These are phyloP conservation scores for Ennomos erosarius DNA, from an alignment of 2,888 invertebrate genomes.

Conservation along the genomic window DNA sequence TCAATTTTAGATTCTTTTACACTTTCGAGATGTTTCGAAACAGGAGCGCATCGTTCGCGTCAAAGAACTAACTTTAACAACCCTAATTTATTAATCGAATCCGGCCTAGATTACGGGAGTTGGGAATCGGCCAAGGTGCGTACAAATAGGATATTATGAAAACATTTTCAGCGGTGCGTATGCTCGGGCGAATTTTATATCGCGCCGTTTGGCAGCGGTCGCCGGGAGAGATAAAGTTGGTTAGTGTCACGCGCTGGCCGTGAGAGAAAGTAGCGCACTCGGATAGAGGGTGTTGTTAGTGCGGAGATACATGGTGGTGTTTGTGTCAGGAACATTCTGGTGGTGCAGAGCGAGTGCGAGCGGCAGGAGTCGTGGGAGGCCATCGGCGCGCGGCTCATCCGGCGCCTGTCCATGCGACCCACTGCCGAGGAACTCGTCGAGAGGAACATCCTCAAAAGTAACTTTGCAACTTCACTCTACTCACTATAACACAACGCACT, in stretches of 20 bases:
- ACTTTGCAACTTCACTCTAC: slow-evolving; percentile 61
- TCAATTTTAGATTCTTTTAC: slow-evolving; percentile 2
- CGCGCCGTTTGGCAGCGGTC: slow-evolving; percentile 55
- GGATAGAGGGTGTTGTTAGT: slow-evolving; percentile 12
- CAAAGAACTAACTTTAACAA: slow-evolving; percentile 14
- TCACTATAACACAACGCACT: slow-evolving; percentile 1
- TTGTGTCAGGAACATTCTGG: slow-evolving; percentile 92
- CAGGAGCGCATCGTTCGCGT: neutral
- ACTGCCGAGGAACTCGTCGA: slow-evolving; percentile 99
- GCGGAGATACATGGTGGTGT: slow-evolving; percentile 41
- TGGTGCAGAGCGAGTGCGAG: slow-evolving; percentile 96
- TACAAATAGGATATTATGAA: slow-evolving; percentile 71
- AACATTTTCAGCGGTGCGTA: slow-evolving; percentile 64
- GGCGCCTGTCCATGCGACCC: slow-evolving; percentile 98
- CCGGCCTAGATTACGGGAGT: slow-evolving; percentile 56
- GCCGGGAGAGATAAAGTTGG: slow-evolving; percentile 52
- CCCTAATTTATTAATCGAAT: slow-evolving; percentile 59
- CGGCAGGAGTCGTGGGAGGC: slow-evolving; percentile 96
- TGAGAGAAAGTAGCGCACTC: slow-evolving; percentile 56
- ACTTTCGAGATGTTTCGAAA: slow-evolving; percentile 2
- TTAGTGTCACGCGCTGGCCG: slow-evolving; percentile 49
- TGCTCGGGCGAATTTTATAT: slow-evolving; percentile 70
- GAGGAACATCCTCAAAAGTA: slow-evolving; percentile 98
- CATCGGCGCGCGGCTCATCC: slow-evolving; percentile 96
- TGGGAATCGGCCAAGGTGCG: slow-evolving; percentile 71